Percentiles rank a stretch among this genome's conserved stretches.
Conservation (phyloP, 2,888 invertebrate genomes). For the Meteorus cinctellus region DNA sequence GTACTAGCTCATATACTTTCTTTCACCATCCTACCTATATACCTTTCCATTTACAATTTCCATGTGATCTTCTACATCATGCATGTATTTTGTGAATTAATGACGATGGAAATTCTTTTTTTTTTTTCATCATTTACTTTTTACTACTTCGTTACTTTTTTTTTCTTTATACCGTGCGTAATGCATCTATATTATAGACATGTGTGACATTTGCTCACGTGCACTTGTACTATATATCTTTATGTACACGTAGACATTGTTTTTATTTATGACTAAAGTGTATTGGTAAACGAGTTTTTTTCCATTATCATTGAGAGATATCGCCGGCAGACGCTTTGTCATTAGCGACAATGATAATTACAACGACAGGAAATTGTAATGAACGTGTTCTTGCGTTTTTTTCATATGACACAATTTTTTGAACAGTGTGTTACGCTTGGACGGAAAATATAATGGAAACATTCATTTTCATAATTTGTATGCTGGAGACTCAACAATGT, state of each 20-base stretch:
- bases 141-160: slow-evolving; percentile 24
- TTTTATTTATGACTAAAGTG: neutral
- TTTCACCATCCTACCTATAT: slow-evolving; percentile 36
- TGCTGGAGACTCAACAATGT: no score
- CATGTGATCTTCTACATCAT: slow-evolving; percentile 46
- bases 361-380: neutral
- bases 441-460: no score
- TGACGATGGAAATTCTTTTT: slow-evolving; percentile 2
- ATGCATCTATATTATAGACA: no score
- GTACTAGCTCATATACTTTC: slow-evolving; percentile 56
- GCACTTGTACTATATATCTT: slow-evolving; percentile 17
- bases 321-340: neutral
- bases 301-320: neutral
- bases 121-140: slow-evolving; percentile 11
- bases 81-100: slow-evolving; percentile 31
- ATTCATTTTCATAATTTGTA: no score
- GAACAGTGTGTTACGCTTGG: no score
- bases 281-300: no score
- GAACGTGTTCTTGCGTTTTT: neutral
- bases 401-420: no score
- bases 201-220: no score
- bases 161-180: slow-evolving; percentile 29
- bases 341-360: neutral
- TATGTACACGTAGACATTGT: neutral
- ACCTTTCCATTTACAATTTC: slow-evolving; percentile 31